Percentiles rank a stretch among this genome's conserved stretches.
Evolutionary conservation across 2,797 vertebrate genomes (phyloP).

Genomic region (Melanotaenia trifasciata): DNA sequence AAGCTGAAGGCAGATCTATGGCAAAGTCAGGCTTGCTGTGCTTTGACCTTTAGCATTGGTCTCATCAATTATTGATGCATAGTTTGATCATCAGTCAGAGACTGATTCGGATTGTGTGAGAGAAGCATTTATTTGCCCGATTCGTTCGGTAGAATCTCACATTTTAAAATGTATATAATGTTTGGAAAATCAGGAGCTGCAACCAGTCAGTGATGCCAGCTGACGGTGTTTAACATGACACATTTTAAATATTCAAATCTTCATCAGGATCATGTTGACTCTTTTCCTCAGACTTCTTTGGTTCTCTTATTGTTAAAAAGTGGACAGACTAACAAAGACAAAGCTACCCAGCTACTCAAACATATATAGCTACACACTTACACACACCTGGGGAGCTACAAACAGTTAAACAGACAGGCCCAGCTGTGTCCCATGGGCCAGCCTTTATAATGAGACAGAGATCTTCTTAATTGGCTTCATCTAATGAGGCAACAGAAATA

Average conservation of each 20-base stretch:
- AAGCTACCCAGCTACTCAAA: constrained; percentile 13
- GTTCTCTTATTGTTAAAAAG: constrained; percentile 48
- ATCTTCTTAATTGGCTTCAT: constrained; percentile 79
- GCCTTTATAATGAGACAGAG: constrained; percentile 76
- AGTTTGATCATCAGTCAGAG: constrained; percentile 63
- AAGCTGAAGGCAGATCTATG: constrained; percentile 56
- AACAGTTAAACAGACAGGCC: constrained; percentile 67
- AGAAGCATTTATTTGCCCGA: constrained; percentile 23
- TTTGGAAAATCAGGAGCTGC: constrained; percentile 19
- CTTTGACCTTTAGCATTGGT: constrained; percentile 67
- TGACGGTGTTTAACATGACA: constrained; percentile 24
- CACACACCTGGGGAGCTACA: constrained; percentile 59
- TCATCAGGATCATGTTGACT: constrained; percentile 34
- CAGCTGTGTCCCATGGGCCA: constrained; percentile 70
- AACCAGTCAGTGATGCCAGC: not conserved
- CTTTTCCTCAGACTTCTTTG: constrained; percentile 24
- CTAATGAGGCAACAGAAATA: constrained; percentile 77
- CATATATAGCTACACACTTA: constrained; percentile 17
- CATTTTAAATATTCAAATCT: constrained; percentile 36
- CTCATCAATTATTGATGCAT: constrained; percentile 74
- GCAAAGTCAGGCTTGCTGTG: constrained; percentile 38
- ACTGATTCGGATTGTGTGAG: constrained; percentile 38
- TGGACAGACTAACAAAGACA: constrained; percentile 44
- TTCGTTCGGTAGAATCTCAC: not conserved
- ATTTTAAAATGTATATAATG: constrained; percentile 18